Percentiles rank a stretch among this genome's conserved stretches.
These are phyloP conservation scores for Cavia aperea DNA, from an alignment of 2,113 vertebrate species.

Conservation along the genomic window DNA sequence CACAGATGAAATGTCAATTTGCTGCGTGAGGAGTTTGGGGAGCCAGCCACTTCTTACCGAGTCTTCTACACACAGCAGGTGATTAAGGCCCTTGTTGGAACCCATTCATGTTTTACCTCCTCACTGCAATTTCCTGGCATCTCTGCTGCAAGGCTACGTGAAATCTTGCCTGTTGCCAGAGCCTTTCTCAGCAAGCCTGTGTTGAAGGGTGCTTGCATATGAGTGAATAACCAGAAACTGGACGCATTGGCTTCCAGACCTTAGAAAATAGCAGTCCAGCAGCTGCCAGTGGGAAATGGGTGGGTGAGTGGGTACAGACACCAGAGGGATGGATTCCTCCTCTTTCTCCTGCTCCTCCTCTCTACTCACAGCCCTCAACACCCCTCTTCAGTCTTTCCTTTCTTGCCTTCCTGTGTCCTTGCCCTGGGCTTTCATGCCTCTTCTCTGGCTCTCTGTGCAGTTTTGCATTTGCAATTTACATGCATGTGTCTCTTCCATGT, in stretches of 20 bases:
- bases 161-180: constrained; percentile 12
- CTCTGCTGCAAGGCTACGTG: background rate
- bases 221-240: background rate
- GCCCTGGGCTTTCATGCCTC: background rate
- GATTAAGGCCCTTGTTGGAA: background rate
- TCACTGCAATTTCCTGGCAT: constrained; percentile 19
- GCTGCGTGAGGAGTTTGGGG: background rate
- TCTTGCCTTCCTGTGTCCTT: background rate
- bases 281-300: background rate
- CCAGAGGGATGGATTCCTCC: background rate
- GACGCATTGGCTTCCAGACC: background rate
- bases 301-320: background rate
- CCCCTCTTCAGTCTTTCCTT: background rate
- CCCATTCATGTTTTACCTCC: background rate
- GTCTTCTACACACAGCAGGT: background rate
- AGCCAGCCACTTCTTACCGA: background rate
- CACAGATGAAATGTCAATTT: background rate
- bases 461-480: background rate
- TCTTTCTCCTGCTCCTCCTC: background rate
- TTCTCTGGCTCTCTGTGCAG: background rate
- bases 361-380: too few relatives aligned
- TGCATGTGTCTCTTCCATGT: background rate
- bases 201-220: background rate
- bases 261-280: background rate
- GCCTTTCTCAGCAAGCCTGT: background rate